These are phyloP conservation scores for Silurus glanis DNA, from an alignment of 2,113 vertebrate species.

Conservation along the genomic window DNA sequence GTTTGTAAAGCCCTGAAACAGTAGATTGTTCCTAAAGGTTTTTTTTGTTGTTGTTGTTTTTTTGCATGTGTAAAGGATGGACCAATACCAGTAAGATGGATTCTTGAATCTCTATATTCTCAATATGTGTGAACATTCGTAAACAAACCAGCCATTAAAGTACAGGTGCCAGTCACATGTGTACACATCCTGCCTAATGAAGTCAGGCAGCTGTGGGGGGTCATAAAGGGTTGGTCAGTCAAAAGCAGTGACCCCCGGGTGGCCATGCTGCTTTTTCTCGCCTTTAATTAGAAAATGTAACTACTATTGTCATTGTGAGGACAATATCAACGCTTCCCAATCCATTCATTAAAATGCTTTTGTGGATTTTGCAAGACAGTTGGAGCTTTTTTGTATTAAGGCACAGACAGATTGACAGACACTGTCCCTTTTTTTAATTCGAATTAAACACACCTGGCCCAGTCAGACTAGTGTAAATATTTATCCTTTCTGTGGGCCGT, in stretches of 20 bases:
- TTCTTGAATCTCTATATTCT: slow-evolving; percentile 19
- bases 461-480: slow-evolving; percentile 24
- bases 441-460: slow-evolving; percentile 42
- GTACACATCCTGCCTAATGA: slow-evolving; percentile 62
- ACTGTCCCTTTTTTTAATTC: slow-evolving; percentile 23
- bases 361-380: slow-evolving; percentile 63
- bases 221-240: slow-evolving; percentile 68
- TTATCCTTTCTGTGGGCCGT: slow-evolving; percentile 22
- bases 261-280: slow-evolving; percentile 63
- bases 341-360: slow-evolving; percentile 71
- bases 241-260: slow-evolving; percentile 62
- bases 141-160: slow-evolving; percentile 7
- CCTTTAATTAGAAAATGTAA: slow-evolving; percentile 67
- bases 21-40: not conserved
- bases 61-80: not conserved
- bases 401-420: not conserved
- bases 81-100: not conserved
- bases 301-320: slow-evolving; percentile 53
- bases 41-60: too few relatives aligned
- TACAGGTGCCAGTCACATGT: slow-evolving; percentile 40
- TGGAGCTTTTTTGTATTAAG: not conserved
- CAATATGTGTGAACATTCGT: slow-evolving; percentile 46
- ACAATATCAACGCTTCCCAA: slow-evolving; percentile 56
- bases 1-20: not conserved
- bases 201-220: slow-evolving; percentile 70